Base-by-base conservation (phyloP, 2,113 vertebrate genomes). In the Aldabrachelys gigantea region DNA sequence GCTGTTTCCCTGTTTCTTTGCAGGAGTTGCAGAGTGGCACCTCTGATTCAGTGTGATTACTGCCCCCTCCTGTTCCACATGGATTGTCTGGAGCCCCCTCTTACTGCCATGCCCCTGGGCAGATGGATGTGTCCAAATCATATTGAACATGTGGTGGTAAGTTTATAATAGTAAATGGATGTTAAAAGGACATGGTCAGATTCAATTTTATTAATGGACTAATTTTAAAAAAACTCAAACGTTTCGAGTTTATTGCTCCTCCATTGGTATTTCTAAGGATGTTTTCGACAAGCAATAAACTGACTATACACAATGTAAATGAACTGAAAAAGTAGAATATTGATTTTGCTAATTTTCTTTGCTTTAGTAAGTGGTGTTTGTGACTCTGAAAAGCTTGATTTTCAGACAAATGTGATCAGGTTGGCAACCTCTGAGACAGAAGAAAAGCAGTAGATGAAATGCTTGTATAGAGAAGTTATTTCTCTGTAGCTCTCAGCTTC, bases 61-160 rank as follows among this genome's bases (percentile, higher is more conserved):
- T 99, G 99, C 97, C 99, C 99, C 4, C 99, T 99, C 31, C 98
- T 99, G 92, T 99, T 99, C 97, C 99, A 99, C 98, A 99, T 99
- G 99, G 99, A 99, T 98, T 99, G 99, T 97, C 98, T 99, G 95
- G 99, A 99, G 96, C 99, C 99, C 21, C 99, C 99, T 1, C 99
- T 99, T 95, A 99, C 99, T 96, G 99, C 99, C 96, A 98, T 99
- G 98, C 99, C 99, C 91, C 98, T 99, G 92, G 99, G 99, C 92
- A 99, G 99, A 97, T 99, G 99, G 99, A 99, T 99, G 99, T 99
- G 99, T 97, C 99, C 99, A 38, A 99, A 99, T 97, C 99, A 99
- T 91, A 99, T 99, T 24, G 99, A 99, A 97, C 99, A 99, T 76
- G 97, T 99, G 95, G 99, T 99, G 99, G 99, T 99, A 98, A 98